These are phyloP conservation scores for Amblyornis subalaris DNA, from an alignment of 2,113 vertebrate genomes.

Conservation along the genomic window DNA sequence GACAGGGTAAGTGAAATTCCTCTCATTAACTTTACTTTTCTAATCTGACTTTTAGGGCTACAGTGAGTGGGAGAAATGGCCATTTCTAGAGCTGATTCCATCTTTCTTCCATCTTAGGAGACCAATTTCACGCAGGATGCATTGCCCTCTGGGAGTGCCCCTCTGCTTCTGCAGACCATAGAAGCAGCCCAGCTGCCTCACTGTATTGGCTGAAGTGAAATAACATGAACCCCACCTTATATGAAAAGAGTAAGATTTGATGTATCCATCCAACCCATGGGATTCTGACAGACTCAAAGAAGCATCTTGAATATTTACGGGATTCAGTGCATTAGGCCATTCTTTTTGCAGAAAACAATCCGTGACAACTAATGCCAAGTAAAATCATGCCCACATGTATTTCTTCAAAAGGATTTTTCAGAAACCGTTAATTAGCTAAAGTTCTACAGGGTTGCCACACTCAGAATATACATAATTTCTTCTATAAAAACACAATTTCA, in stretches of 20 bases:
- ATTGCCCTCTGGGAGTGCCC: not conserved
- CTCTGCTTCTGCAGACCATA: not conserved
- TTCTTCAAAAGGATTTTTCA: not conserved
- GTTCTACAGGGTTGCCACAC: not conserved
- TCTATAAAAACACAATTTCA: conserved; percentile 3
- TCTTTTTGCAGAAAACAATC: not conserved
- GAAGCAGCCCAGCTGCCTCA: not conserved
- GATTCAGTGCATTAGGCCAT: not conserved
- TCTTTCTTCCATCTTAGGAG: not conserved
- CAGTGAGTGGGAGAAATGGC: not conserved
- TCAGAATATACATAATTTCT: not conserved
- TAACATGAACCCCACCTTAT: not conserved
- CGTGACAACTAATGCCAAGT: not conserved
- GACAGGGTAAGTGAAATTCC: not conserved
- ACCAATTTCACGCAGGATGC: rapidly evolving
- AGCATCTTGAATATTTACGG: not conserved
- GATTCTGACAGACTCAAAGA: not conserved
- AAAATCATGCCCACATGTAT: not conserved
- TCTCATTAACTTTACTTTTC: not conserved
- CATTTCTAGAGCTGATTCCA: not conserved
- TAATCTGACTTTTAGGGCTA: not conserved
- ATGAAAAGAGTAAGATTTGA: not conserved
- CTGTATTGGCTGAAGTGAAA: not conserved
- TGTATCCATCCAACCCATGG: not conserved
- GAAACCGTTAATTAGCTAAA: not conserved